A percentile compares a stretch with the other conserved stretches of the same genome.
phyloP scores from a whole-genome alignment of 64 coral and sea anemone species.

The Pocillopora verrucosa region DNA sequence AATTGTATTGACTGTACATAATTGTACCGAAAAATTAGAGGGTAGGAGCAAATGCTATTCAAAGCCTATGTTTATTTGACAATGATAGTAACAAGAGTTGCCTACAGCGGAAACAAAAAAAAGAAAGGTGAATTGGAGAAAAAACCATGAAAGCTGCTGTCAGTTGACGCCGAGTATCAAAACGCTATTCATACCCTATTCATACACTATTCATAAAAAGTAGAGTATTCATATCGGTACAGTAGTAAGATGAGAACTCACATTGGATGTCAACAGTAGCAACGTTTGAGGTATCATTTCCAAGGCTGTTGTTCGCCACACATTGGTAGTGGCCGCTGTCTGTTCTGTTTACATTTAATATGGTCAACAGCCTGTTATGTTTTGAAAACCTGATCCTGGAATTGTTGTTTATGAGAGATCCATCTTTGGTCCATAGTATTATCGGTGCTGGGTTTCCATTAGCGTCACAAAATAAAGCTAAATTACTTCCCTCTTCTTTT shows the following conservation, averaged over 20 bases:
- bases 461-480: conserved; percentile 28
- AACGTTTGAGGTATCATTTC: background rate
- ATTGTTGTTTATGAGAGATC: background rate
- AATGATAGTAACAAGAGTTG: too few species aligned
- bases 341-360: background rate
- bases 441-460: conserved; percentile 17
- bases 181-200: too few species aligned
- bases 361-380: background rate
- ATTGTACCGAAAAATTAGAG: too few species aligned
- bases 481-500: background rate
- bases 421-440: conserved; percentile 40
- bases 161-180: too few species aligned
- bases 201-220: too few species aligned
- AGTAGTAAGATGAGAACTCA: background rate
- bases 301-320: background rate
- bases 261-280: background rate
- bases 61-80: too few species aligned
- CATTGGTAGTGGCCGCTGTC: conserved; percentile 10
- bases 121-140: too few species aligned
- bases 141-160: too few species aligned
- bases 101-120: too few species aligned
- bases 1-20: too few species aligned
- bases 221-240: background rate
- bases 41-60: too few species aligned
- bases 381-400: background rate